phyloP scores from a whole-genome alignment of 2,113 vertebrate species.

The Perccottus glenii region DNA sequence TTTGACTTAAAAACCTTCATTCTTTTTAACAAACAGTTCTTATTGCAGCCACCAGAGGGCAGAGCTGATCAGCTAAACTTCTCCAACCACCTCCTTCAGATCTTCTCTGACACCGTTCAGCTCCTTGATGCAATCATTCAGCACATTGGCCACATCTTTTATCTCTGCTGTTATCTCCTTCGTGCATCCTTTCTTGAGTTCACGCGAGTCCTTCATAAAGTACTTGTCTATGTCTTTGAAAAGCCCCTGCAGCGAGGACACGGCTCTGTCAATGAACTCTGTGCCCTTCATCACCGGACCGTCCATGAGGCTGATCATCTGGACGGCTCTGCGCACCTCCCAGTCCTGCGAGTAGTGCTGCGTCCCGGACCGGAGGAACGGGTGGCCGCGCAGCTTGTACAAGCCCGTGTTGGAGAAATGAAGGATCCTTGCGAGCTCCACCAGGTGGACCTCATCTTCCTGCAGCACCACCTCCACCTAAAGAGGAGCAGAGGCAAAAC shows the following conservation, averaged over 20 bases:
- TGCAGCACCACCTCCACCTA: constrained; percentile 65
- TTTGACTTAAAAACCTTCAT: too few relatives aligned
- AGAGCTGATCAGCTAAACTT: not conserved
- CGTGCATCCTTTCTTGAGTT: constrained; percentile 73
- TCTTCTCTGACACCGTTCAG: constrained; percentile 75
- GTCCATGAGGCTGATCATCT: constrained; percentile 67
- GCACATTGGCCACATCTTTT: constrained; percentile 49
- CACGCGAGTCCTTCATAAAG: constrained; percentile 72
- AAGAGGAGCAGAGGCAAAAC: not conserved
- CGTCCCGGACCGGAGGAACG: constrained; percentile 70
- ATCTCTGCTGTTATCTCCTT: constrained; percentile 70
- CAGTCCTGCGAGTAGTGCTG: constrained; percentile 75
- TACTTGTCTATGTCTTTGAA: constrained; percentile 74
- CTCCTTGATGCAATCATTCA: constrained; percentile 68
- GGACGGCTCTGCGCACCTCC: constrained; percentile 69
- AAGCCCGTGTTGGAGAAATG: constrained; percentile 70
- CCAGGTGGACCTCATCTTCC: constrained; percentile 65
- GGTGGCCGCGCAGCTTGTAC: constrained; percentile 64
- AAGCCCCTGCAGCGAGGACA: constrained; percentile 52
- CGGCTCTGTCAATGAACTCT: constrained; percentile 12
- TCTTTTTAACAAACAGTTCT: not conserved
- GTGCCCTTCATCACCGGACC: constrained; percentile 39
- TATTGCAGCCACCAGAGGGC: not conserved
- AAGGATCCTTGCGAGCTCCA: constrained; percentile 67
- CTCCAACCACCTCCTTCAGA: constrained; percentile 65